phyloP scores from a whole-genome alignment of 2,113 vertebrate genomes.

The Peromyscus polionotus region DNA sequence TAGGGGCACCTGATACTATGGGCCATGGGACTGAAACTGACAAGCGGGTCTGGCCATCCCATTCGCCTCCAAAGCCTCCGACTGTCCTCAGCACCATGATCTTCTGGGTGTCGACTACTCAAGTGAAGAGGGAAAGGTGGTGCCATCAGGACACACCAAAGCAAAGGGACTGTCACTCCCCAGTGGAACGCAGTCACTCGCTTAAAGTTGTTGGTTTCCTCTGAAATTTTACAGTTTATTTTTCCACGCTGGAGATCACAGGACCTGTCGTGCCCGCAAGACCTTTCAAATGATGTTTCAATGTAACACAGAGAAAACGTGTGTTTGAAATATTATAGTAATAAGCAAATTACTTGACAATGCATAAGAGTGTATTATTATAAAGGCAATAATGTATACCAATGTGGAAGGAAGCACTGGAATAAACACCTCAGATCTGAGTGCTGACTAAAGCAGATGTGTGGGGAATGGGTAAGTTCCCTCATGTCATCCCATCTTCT shows the following conservation, averaged over 20 bases:
- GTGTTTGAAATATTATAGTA: neutral
- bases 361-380: neutral
- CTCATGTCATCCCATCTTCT: neutral
- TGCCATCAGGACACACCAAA: neutral
- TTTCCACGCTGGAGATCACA: neutral
- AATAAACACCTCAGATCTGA: neutral
- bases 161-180: neutral
- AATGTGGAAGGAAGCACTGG: conserved; percentile 26
- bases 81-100: neutral
- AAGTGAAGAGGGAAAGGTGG: neutral
- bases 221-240: neutral
- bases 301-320: neutral
- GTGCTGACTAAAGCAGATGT: neutral
- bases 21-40: neutral
- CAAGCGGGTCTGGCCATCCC: neutral
- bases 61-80: neutral
- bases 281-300: neutral
- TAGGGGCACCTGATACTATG: neutral
- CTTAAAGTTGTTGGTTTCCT: neutral
- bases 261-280: no score
- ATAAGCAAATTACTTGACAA: neutral
- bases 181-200: no score
- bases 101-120: no score
- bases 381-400: neutral
- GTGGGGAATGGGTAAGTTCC: neutral